These are phyloP conservation scores for Brachypalpus laphriformis DNA, from an alignment of 2,888 invertebrate genomes.

Conservation along the genomic window DNA sequence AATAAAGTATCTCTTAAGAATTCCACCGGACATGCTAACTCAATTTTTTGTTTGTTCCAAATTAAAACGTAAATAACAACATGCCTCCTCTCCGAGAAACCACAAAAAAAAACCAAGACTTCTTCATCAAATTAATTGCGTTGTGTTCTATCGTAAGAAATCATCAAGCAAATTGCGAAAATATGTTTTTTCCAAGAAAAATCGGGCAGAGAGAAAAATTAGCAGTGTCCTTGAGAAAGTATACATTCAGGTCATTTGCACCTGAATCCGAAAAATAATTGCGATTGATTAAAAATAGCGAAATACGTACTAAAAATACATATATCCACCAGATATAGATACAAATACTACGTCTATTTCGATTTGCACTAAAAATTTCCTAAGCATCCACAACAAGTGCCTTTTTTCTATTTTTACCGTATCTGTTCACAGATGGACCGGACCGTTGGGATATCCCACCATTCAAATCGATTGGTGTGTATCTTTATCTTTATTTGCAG, in stretches of 20 bases:
- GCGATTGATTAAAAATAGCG: conserved; percentile 27
- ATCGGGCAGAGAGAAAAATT: not conserved
- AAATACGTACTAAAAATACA: conserved; percentile 9
- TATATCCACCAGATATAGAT: not conserved
- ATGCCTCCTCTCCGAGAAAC: too few species aligned
- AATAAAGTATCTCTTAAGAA: not conserved
- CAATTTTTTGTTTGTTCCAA: not conserved
- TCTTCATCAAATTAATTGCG: not conserved
- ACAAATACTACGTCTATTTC: not conserved
- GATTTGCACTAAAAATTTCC: not conserved
- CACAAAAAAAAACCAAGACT: not conserved
- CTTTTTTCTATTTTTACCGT: not conserved
- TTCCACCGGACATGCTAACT: not conserved
- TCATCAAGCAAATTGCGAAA: not conserved
- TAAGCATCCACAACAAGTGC: not conserved
- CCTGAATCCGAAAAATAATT: not conserved
- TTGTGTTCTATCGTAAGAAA: not conserved
- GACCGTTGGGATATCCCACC: conserved; percentile 1
- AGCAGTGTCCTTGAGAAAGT: not conserved
- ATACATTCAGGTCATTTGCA: conserved; percentile 22
- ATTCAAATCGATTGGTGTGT: conserved; percentile 22
- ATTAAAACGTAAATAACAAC: conserved; percentile 10
- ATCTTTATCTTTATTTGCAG: conserved; percentile 47
- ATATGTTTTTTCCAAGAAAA: too few species aligned
- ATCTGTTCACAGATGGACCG: not conserved